Evolutionary conservation across 2,797 vertebrate genomes (phyloP).

Genomic region (Melanotaenia boesemani): DNA sequence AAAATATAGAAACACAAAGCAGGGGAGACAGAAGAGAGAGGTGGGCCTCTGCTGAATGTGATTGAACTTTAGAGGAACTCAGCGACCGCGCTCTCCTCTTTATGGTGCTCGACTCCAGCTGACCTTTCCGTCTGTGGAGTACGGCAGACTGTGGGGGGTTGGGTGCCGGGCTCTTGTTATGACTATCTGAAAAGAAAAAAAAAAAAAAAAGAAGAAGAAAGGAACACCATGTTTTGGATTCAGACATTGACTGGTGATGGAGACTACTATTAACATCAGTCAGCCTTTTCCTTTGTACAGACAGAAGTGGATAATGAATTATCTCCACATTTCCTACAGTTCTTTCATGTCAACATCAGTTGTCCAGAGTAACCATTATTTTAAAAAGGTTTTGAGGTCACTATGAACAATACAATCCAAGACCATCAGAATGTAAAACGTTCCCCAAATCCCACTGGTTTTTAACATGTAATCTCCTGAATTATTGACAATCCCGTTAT

Average conservation of each 20-base stretch:
- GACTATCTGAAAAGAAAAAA: slow-evolving; percentile 39
- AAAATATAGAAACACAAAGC: slow-evolving; percentile 6
- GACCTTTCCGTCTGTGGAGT: slow-evolving; percentile 73
- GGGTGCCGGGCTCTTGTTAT: slow-evolving; percentile 63
- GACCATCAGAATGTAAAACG: slow-evolving; percentile 32
- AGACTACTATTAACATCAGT: slow-evolving; percentile 27
- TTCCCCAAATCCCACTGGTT: slow-evolving; percentile 20
- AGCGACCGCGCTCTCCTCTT: slow-evolving; percentile 59
- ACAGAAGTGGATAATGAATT: background rate
- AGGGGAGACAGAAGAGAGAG: slow-evolving; percentile 29
- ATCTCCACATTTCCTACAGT: background rate
- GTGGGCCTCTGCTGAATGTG: slow-evolving; percentile 65
- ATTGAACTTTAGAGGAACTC: slow-evolving; percentile 79
- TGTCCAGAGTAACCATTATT: slow-evolving; percentile 2
- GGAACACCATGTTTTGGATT: slow-evolving; percentile 54
- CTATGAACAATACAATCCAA: slow-evolving; percentile 21
- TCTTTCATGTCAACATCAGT: background rate
- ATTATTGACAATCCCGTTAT: slow-evolving; percentile 57
- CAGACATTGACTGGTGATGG: slow-evolving; percentile 40
- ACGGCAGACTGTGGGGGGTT: slow-evolving; percentile 39
- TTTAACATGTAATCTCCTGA: slow-evolving; percentile 29
- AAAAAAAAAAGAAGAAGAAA: background rate
- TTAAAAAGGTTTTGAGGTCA: slow-evolving; percentile 23
- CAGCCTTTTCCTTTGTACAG: slow-evolving; percentile 18
- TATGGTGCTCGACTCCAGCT: slow-evolving; percentile 58